Conservation (phyloP, 2,888 invertebrate genomes). For the Meiosimyza platycephala region DNA sequence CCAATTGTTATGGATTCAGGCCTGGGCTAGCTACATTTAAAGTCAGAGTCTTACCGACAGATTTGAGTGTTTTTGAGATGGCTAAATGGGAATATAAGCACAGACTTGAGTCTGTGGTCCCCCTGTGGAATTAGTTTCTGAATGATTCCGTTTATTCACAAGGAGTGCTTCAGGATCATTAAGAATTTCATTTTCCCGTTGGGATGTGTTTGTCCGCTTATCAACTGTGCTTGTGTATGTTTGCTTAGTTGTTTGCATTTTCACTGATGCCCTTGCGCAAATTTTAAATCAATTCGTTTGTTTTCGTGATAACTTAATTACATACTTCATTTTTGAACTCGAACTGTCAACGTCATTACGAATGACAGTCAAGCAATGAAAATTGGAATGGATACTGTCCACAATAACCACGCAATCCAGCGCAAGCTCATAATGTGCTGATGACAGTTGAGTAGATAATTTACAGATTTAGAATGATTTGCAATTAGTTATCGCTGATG, state of each 20-base stretch:
- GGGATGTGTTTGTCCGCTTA: background rate
- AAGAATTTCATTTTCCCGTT: too few species aligned
- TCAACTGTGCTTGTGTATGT: constrained; percentile 26
- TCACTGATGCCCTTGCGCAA: constrained; percentile 51
- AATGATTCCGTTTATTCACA: too few species aligned
- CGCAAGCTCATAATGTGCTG: background rate
- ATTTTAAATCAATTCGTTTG: constrained; percentile 54
- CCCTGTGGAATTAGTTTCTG: too few species aligned
- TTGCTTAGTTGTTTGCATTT: constrained; percentile 40
- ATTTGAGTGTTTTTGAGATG: too few species aligned
- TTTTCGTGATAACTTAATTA: constrained; percentile 53
- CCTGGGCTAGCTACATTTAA: too few species aligned
- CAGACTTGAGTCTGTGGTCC: too few species aligned
- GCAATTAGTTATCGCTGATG: constrained; percentile 41
- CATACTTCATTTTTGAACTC: constrained; percentile 58
- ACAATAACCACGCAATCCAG: background rate
- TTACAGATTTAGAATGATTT: constrained; percentile 49
- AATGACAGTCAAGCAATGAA: background rate
- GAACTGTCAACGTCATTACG: constrained; percentile 37
- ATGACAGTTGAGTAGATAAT: constrained; percentile 27
- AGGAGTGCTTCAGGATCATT: too few species aligned
- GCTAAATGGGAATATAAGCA: too few species aligned
- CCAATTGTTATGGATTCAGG: too few species aligned
- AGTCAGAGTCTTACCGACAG: too few species aligned
- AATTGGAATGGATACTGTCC: too few species aligned